phyloP scores from a whole-genome alignment of 2,113 vertebrate species.

The Sceloporus tristichus region DNA sequence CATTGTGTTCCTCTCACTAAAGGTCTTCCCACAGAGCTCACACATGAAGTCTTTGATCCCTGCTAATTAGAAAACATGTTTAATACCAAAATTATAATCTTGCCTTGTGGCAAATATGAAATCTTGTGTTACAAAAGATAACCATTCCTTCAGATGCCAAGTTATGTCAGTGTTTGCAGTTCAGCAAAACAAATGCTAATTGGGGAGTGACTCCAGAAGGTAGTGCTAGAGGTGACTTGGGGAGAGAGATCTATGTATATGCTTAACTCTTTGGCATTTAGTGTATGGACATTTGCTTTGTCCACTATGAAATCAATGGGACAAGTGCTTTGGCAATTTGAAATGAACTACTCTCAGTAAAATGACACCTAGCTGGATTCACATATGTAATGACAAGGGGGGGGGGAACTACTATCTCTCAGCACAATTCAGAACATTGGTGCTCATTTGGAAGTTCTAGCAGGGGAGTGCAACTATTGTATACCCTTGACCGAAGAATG shows the following conservation, averaged over 20 bases:
- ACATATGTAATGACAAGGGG: background rate
- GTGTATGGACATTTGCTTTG: background rate
- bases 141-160: constrained; percentile 20
- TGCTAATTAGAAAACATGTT: constrained; percentile 65
- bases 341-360: background rate
- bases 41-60: constrained; percentile 99
- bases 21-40: constrained; percentile 96
- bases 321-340: background rate
- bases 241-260: background rate
- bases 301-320: background rate
- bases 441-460: too few species aligned
- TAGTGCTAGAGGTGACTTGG: background rate
- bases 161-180: background rate
- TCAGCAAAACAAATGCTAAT: constrained; percentile 29
- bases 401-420: background rate
- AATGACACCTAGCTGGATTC: background rate
- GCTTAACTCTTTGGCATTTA: background rate
- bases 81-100: constrained; percentile 31
- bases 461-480: too few species aligned
- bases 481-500: too few species aligned
- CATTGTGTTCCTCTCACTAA: constrained; percentile 96
- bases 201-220: background rate
- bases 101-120: constrained; percentile 5
- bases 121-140: background rate
- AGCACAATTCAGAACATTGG: background rate